Conservation (phyloP, 2,113 vertebrate genomes). For the Xenopus borealis region DNA sequence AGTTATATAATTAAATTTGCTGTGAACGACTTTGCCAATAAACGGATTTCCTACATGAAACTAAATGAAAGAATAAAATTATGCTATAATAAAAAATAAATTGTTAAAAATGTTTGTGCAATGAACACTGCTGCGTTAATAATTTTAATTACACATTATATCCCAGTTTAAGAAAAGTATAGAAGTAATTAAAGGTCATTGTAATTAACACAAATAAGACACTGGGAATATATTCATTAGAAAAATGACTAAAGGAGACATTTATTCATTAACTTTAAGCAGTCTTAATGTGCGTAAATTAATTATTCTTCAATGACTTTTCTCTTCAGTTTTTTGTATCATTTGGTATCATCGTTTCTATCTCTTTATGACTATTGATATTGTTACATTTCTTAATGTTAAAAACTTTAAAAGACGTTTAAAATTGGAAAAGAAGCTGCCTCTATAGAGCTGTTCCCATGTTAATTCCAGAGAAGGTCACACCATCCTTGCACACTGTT, state of each 20-base stretch:
- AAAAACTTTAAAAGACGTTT: too few relatives aligned
- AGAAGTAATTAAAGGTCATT: conserved; percentile 37
- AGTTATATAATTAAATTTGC: too few relatives aligned
- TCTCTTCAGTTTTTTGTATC: background rate
- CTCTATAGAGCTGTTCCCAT: too few relatives aligned
- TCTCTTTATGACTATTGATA: conserved; percentile 13
- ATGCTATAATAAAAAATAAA: too few relatives aligned
- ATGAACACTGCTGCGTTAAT: background rate
- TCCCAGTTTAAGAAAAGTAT: background rate
- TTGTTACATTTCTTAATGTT: background rate
- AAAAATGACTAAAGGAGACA: conserved; percentile 7
- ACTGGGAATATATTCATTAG: conserved; percentile 22
- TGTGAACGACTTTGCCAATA: too few relatives aligned
- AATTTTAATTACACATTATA: background rate
- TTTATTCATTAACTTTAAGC: conserved; percentile 33
- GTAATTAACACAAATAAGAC: conserved; percentile 27
- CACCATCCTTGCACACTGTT: too few relatives aligned
- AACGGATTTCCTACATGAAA: too few relatives aligned
- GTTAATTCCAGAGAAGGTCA: too few relatives aligned
- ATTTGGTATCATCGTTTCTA: background rate
- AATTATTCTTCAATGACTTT: conserved; percentile 13
- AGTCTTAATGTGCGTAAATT: conserved; percentile 16
- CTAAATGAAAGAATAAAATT: too few relatives aligned
- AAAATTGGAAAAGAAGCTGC: too few relatives aligned
- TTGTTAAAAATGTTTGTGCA: too few relatives aligned